Percentiles rank a stretch among this genome's conserved stretches.
These are phyloP conservation scores for Corythornis leucogaster DNA, from an alignment of 2,797 vertebrate genomes.

Conservation along the genomic window DNA sequence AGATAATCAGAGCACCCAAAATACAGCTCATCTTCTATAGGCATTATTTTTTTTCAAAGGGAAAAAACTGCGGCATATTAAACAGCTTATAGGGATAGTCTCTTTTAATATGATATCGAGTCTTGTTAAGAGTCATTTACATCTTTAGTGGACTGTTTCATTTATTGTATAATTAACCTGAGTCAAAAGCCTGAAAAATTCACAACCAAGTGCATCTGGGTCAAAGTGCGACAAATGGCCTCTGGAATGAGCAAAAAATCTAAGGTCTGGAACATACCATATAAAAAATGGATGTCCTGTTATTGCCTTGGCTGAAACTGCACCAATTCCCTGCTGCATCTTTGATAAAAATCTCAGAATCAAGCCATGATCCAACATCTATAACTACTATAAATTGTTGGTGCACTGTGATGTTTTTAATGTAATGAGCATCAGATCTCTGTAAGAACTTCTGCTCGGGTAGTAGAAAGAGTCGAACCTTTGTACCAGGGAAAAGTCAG, in stretches of 20 bases:
- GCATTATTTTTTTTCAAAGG: neutral
- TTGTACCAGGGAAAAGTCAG: neutral
- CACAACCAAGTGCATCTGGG: neutral
- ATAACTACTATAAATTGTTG: neutral
- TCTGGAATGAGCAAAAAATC: neutral
- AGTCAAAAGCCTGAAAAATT: neutral
- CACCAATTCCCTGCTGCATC: neutral
- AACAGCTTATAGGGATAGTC: neutral
- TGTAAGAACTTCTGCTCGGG: neutral
- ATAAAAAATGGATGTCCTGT: neutral
- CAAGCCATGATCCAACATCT: neutral
- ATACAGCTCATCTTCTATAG: neutral
- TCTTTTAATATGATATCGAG: neutral
- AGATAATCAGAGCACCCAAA: constrained; percentile 12
- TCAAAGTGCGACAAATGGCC: neutral
- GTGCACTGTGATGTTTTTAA: neutral
- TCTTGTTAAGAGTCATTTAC: neutral
- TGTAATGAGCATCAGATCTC: neutral
- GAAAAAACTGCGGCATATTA: neutral
- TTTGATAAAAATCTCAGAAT: neutral
- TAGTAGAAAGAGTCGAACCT: neutral
- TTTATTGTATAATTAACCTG: neutral
- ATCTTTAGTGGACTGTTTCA: neutral
- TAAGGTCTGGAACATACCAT: neutral
- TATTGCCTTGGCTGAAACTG: neutral